Base-by-base conservation (phyloP, 2,888 invertebrate genomes). In the Eudasyphora cyanicolor region DNA sequence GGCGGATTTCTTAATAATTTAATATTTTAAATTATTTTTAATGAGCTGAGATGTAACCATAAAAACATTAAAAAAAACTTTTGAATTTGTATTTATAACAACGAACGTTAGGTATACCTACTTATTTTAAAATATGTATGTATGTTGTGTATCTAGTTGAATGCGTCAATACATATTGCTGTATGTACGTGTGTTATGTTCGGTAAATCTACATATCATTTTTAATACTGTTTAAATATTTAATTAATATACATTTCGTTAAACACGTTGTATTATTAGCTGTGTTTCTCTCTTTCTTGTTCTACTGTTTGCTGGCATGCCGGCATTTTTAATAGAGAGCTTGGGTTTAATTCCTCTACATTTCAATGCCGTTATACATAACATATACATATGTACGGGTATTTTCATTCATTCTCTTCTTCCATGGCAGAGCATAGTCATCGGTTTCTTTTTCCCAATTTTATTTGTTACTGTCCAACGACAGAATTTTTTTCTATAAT, bases 401-500 rank as follows among this genome's bases (percentile, higher is more conserved):
- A n/a, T n/a, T n/a, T 57, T 57, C 27, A 27, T 3, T 14, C 21
- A 38, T 62, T 1, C 19, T 12, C 42, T 38, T 69, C 38, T 77
- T 35, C 14, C 57, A 38, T 21, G 49, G 5, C 8, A 32, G 32
- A 32, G 38, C 24, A n/a, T n/a, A n/a, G n/a, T n/a, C 17, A 69
- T 29, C 49, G 19, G n/a, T n/a, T 57, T 57, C 8, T 42, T 21
- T 21, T 27, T 12, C 24, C 21, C 5, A 54, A 54, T 2, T 4
- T 8, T 10, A 4, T 27, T 8, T 57, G 57, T 57, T 57, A 27
- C 27, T 24, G 24, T 27, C 2, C 57, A 14, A 4, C 12, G 1
- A 54, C 19, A 57, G 27, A 24, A 57, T 51, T 24, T 21, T 6
- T 14, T 49, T 49, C 17, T 51, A 8, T 51, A 78, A 78, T 71